Base-by-base conservation (phyloP, 30 jellyfish, hydroid and myxozoan species). In the Catostylus mosaicus region DNA sequence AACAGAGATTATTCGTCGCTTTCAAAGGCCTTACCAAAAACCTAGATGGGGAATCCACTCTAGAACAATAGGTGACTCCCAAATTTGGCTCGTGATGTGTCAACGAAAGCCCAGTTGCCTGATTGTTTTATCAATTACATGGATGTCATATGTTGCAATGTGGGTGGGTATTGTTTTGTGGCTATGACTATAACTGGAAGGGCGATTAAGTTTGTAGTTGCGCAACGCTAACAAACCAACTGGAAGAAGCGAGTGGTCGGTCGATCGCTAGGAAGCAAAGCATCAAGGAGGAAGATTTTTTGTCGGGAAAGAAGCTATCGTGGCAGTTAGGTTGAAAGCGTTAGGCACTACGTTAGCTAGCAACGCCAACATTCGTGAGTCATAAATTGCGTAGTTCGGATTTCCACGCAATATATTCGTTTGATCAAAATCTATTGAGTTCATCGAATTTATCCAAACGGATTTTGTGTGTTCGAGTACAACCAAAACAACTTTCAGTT, bases 41-140 rank as follows among this genome's bases (percentile, higher is more conserved):
- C 43, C 34, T 9, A n/a, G 20, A 3, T 63, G 90, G 90, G 82
- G 80, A 83, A 47, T 75, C 81, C 93, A 27, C 75, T 54, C 10
- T 30, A 26, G 46, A 33, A 83, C 86, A 73, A 83, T 70, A 83
- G 91, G 85, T 50, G 61, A 67, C 83, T 74, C 84, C 96, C 96
- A 88, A 65, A 88, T 88, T 64, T 88, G 96, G 96, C 75, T 31
- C 88, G 82, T 88, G 96, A 88, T 88, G 92, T 88, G 96, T 88
- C 96, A 78, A 63, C 85, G 79, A 85, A 50, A 78, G 87, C 92
- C 62, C 73, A 48, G 74, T 73, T 37, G 79, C 67, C 31, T 73
- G 59, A 73, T 85, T 73, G 83, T 73, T 35, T 85, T 63, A 52
- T 51, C 95, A 81, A 61, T 71, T 38, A 75, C 87, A 45, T 75